These are phyloP conservation scores for Tachysurus fulvidraco DNA, from an alignment of 2,113 vertebrate species.

Conservation along the genomic window DNA sequence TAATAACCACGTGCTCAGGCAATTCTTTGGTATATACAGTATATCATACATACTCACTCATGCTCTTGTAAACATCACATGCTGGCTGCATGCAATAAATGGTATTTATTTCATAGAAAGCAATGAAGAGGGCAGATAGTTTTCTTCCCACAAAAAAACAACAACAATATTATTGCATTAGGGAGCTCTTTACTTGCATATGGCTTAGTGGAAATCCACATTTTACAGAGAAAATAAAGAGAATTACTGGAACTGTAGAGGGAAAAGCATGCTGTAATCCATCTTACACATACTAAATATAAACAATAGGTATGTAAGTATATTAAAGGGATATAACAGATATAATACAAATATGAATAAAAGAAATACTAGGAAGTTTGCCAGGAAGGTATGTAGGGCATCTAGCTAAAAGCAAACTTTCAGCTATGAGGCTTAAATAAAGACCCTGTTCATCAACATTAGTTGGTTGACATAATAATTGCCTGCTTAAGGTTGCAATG, in stretches of 20 bases:
- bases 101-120: slow-evolving; percentile 15
- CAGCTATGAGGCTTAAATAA: neutral
- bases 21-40: neutral
- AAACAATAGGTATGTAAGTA: neutral
- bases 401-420: neutral
- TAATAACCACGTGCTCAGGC: neutral
- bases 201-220: slow-evolving; percentile 9
- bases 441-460: neutral
- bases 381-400: neutral
- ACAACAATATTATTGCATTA: neutral
- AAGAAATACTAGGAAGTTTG: neutral
- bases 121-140: neutral
- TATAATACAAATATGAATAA: neutral
- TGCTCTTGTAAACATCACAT: neutral
- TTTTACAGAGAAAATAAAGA: neutral
- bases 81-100: neutral
- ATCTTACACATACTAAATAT: neutral
- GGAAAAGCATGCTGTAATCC: neutral
- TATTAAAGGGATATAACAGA: neutral
- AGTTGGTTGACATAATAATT: neutral
- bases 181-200: neutral
- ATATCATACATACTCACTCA: neutral
- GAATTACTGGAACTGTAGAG: slow-evolving; percentile 1
- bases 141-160: neutral
- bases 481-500: neutral